phyloP scores from a whole-genome alignment of 2,888 invertebrate genomes.

The Orthonychiurus folsomi region DNA sequence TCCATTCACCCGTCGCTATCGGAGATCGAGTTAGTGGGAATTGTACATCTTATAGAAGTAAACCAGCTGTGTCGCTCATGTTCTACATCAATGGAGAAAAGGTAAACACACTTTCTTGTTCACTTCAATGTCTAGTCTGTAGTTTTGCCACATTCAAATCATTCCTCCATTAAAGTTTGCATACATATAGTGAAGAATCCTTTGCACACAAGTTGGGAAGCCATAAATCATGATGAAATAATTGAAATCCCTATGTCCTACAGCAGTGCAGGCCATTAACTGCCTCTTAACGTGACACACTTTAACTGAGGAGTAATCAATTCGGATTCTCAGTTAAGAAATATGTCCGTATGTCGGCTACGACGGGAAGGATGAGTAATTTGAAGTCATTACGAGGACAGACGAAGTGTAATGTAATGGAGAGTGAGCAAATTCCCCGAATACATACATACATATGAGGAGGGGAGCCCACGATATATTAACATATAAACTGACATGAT shows the following conservation, averaged over 20 bases:
- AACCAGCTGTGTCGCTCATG: constrained; percentile 63
- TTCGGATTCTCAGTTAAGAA: no score
- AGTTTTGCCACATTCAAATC: not conserved
- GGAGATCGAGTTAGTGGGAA: constrained; percentile 48
- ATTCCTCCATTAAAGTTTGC: no score
- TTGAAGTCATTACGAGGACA: not conserved
- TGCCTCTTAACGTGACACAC: no score
- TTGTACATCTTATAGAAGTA: constrained; percentile 66
- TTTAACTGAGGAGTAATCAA: no score
- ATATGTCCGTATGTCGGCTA: no score
- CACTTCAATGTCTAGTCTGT: no score
- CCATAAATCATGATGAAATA: no score
- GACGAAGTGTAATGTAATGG: not conserved
- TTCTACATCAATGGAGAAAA: constrained; percentile 64
- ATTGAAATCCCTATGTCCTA: no score
- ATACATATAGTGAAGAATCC: no score
- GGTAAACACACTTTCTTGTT: constrained; percentile 18
- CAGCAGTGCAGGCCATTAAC: no score
- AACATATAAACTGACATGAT: not conserved
- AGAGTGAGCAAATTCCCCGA: constrained; percentile 7
- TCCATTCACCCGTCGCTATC: constrained; percentile 4
- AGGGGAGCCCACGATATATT: not conserved
- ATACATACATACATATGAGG: constrained; percentile 9
- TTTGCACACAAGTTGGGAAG: no score
- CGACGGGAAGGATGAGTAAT: not conserved